A percentile compares a stretch with the other conserved stretches of the same genome.
phyloP scores from a whole-genome alignment of 1,140 invertebrate genomes.

The Drosophila bocqueti region DNA sequence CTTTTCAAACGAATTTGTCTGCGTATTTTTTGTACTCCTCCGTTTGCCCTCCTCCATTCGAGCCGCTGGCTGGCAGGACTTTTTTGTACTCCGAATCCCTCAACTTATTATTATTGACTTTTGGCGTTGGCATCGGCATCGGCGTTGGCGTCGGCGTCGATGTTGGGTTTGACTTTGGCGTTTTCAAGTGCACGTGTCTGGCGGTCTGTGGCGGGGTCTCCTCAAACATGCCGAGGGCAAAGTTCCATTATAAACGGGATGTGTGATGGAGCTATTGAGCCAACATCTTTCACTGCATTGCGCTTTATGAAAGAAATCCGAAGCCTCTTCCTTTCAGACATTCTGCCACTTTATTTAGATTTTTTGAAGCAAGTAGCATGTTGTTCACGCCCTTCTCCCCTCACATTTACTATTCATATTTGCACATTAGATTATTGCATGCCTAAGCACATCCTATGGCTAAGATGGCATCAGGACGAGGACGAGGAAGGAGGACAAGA shows the following conservation, averaged over 20 bases:
- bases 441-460: constrained; percentile 65
- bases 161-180: constrained; percentile 55
- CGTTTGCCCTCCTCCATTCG: background rate
- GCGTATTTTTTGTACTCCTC: constrained; percentile 51
- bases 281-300: constrained; percentile 66
- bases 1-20: constrained; percentile 83
- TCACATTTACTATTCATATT: constrained; percentile 74
- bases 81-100: constrained; percentile 41
- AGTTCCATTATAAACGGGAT: constrained; percentile 33
- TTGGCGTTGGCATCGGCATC: constrained; percentile 55
- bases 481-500: background rate
- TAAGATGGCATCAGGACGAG: background rate
- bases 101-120: constrained; percentile 81
- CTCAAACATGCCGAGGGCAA: constrained; percentile 23
- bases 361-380: constrained; percentile 71
- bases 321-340: constrained; percentile 2
- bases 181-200: constrained; percentile 79
- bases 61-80: constrained; percentile 8
- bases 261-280: constrained; percentile 66
- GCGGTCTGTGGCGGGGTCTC: constrained; percentile 40
- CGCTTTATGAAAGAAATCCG: constrained; percentile 45
- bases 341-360: constrained; percentile 64
- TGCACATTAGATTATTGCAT: constrained; percentile 83
- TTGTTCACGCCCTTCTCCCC: constrained; percentile 40
- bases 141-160: constrained; percentile 21